These are phyloP conservation scores for Apomyelois bistriatella DNA, from an alignment of 2,888 invertebrate species.

Conservation along the genomic window DNA sequence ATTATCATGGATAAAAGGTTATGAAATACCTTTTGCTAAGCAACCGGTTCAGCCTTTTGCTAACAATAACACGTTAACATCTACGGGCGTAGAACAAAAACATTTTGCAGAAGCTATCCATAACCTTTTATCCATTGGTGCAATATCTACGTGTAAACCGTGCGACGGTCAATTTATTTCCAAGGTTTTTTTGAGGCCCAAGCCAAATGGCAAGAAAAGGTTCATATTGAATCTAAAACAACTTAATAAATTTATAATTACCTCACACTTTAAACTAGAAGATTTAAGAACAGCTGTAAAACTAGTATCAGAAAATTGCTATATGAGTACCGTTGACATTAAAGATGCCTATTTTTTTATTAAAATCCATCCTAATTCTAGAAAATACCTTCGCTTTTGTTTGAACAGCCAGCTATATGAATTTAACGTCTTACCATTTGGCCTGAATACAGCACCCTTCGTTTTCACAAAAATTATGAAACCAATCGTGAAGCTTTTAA, in stretches of 20 bases:
- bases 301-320: neutral
- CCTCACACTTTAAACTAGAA: neutral
- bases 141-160: neutral
- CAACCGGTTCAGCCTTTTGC: neutral
- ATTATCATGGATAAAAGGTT: neutral
- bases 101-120: neutral
- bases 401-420: neutral
- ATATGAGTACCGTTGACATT: neutral
- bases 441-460: neutral
- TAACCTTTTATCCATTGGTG: neutral
- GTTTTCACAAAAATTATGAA: neutral
- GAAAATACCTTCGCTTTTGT: neutral
- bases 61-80: neutral
- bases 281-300: neutral
- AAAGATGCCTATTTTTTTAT: neutral
- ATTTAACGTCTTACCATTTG: neutral
- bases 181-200: neutral
- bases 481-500: neutral
- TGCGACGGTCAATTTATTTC: neutral
- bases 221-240: neutral
- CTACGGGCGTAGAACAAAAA: neutral
- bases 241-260: neutral
- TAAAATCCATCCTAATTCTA: neutral
- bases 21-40: neutral
- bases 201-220: neutral